Conservation (phyloP, 2,888 invertebrate species). For the Chymomyza procnemis region DNA sequence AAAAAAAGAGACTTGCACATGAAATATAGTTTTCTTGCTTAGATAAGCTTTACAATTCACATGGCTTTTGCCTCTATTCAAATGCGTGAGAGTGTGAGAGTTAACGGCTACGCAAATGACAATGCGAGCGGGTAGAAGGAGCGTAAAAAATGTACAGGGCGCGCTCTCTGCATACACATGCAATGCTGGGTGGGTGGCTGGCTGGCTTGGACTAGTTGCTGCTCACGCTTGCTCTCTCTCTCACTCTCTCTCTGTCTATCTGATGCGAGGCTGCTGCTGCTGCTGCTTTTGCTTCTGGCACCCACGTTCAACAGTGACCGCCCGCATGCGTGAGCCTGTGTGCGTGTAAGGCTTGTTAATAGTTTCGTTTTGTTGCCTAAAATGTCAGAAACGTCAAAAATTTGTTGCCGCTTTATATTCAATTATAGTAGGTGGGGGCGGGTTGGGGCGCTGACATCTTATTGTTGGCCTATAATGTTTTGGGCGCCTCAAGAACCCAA, state of each 20-base stretch:
- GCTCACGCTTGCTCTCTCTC: background rate
- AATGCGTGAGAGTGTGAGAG: background rate
- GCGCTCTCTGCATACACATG: background rate
- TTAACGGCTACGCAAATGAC: constrained; percentile 25
- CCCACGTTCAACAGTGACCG: background rate
- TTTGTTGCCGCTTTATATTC: constrained; percentile 27
- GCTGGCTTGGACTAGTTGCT: background rate
- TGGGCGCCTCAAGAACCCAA: too few species aligned
- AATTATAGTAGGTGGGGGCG: constrained; percentile 40
- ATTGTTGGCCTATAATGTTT: too few species aligned
- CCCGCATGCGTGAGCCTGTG: background rate
- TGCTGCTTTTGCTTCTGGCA: background rate
- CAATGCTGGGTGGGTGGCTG: background rate
- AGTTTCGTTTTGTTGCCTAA: constrained; percentile 1
- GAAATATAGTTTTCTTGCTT: too few species aligned
- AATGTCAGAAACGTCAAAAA: constrained; percentile 1
- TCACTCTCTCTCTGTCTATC: too few species aligned
- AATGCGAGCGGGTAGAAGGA: background rate
- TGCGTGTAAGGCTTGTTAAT: constrained; percentile 6
- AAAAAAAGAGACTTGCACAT: too few species aligned
- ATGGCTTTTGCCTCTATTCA: constrained; percentile 3
- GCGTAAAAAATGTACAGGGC: constrained; percentile 3
- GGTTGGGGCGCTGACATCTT: too few species aligned
- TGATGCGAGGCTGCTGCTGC: background rate
- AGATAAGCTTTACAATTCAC: too few species aligned